Percentiles rank a stretch among this genome's conserved stretches.
Evolutionary conservation across 2,113 vertebrate species (phyloP).

Genomic region (Acrocephalus kingi): DNA sequence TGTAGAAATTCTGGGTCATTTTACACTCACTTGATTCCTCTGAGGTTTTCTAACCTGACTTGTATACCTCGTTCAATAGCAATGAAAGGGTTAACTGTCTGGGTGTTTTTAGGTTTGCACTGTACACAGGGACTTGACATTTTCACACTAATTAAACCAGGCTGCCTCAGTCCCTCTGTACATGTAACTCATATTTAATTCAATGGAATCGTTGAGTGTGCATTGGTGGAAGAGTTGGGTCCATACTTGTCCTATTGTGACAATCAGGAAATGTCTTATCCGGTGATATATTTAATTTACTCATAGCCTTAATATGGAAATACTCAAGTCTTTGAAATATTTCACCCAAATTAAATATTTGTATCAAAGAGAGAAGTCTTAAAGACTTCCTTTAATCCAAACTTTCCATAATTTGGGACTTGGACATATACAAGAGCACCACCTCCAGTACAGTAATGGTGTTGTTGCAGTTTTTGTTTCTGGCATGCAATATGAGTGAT

Average conservation of each 20-base stretch:
- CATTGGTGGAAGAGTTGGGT: not conserved
- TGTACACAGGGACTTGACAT: conserved; percentile 49
- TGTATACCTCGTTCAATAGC: not conserved
- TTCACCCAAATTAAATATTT: not conserved
- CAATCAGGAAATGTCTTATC: not conserved
- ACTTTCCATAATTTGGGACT: not conserved
- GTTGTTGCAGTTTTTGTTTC: not conserved
- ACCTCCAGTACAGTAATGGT: not conserved
- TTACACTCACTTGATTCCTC: not conserved
- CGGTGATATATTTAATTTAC: not conserved
- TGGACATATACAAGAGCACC: not conserved
- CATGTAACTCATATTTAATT: conserved; percentile 68
- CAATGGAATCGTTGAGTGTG: conserved; percentile 9
- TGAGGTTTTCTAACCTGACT: not conserved
- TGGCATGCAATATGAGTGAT: not conserved
- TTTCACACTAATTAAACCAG: conserved; percentile 62
- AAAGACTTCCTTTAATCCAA: not conserved
- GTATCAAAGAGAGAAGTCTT: not conserved
- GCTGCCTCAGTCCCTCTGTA: conserved; percentile 18
- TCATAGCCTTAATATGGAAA: not conserved
- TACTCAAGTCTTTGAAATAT: not conserved
- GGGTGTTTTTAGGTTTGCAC: conserved; percentile 16
- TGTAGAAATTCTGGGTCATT: not conserved
- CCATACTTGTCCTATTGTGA: not conserved
- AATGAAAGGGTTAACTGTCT: conserved; percentile 20